Conservation (phyloP, 2,888 invertebrate species). For the Sisyra nigra region DNA sequence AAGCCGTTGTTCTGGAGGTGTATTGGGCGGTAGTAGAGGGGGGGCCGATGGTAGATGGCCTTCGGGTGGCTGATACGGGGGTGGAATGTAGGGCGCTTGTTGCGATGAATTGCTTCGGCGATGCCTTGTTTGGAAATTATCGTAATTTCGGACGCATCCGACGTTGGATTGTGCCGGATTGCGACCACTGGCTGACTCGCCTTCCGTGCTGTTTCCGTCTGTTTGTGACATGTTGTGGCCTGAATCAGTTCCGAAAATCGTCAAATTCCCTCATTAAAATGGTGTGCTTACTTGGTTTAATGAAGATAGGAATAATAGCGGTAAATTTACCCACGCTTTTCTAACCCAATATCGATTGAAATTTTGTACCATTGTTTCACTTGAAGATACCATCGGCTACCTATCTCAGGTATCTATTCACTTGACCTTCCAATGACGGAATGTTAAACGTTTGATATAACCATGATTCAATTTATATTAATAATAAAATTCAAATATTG, state of each 20-base stretch:
- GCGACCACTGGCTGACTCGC: conserved; percentile 35
- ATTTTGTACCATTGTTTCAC: too few relatives aligned
- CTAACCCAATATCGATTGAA: too few relatives aligned
- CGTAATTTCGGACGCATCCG: conserved; percentile 65
- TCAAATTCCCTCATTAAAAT: too few relatives aligned
- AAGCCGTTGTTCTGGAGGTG: neutral
- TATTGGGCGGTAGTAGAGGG: conserved; percentile 1
- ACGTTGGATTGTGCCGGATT: conserved; percentile 57
- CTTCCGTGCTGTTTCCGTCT: conserved; percentile 71
- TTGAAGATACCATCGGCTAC: too few relatives aligned
- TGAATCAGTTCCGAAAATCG: conserved; percentile 24
- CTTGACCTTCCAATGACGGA: too few relatives aligned
- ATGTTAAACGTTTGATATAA: too few relatives aligned
- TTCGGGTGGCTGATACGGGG: conserved; percentile 19
- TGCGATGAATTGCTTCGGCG: conserved; percentile 32
- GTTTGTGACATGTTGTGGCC: conserved; percentile 85
- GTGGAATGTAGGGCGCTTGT: conserved; percentile 22
- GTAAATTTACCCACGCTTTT: too few relatives aligned
- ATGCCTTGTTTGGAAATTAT: conserved; percentile 37
- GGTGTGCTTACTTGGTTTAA: too few relatives aligned
- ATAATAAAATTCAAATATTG: too few relatives aligned
- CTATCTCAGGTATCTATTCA: too few relatives aligned
- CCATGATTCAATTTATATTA: too few relatives aligned
- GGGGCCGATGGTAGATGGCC: conserved; percentile 18
- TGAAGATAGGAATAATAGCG: too few relatives aligned